phyloP scores from a whole-genome alignment of 2,888 invertebrate species.

The Leptopilina myrica region DNA sequence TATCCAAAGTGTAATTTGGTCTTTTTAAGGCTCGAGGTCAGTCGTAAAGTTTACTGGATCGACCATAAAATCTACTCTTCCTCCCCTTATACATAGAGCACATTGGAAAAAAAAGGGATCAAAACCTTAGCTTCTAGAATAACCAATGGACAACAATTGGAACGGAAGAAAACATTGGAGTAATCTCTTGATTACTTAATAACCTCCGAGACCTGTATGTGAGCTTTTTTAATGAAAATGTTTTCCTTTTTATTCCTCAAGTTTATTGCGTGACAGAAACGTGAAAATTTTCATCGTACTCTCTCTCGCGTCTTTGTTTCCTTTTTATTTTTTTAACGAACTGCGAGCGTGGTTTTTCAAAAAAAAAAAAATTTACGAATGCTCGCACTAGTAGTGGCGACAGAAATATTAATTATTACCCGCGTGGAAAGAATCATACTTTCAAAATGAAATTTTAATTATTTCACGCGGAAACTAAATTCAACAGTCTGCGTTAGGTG shows the following conservation, averaged over 20 bases:
- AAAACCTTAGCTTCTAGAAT: slow-evolving; percentile 4
- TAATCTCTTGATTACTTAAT: slow-evolving; percentile 45
- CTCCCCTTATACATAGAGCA: neutral
- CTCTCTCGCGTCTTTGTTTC: neutral
- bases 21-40: slow-evolving; percentile 69
- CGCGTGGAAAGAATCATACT: neutral
- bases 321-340: neutral
- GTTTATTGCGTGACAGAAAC: neutral
- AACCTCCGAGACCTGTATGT: slow-evolving; percentile 23
- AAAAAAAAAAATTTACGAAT: neutral
- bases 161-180: slow-evolving; percentile 2
- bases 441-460: slow-evolving; percentile 20
- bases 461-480: slow-evolving; percentile 3
- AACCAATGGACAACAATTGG: neutral
- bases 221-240: slow-evolving; percentile 48
- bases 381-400: neutral
- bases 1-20: slow-evolving; percentile 66
- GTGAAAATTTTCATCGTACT: slow-evolving; percentile 4
- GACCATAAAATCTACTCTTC: slow-evolving; percentile 63
- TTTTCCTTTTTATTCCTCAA: slow-evolving; percentile 27
- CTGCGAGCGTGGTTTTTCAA: no score
- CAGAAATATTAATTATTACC: slow-evolving; percentile 25
- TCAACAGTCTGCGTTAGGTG: neutral
- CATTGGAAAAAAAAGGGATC: no score
- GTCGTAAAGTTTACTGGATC: slow-evolving; percentile 65